Conservation (phyloP, 2,113 vertebrate species). For the Mohoua ochrocephala region DNA sequence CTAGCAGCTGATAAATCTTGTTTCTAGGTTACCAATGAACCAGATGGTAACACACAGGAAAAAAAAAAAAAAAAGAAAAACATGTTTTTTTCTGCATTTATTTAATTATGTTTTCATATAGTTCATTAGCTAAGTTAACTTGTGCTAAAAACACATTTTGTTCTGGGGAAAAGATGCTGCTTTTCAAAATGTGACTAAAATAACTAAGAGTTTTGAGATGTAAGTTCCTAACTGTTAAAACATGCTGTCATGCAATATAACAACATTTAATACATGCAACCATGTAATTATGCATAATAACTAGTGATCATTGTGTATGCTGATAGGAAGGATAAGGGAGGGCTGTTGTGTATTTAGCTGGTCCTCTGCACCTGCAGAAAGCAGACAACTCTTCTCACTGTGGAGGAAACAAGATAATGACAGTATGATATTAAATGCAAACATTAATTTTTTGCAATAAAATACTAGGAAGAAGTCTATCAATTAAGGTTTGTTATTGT, state of each 20-base stretch:
- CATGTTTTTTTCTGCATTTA: background rate
- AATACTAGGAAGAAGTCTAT: conserved; percentile 62
- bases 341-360: conserved; percentile 57
- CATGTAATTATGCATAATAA: conserved; percentile 72
- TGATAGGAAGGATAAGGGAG: background rate
- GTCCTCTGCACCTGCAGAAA: conserved; percentile 72
- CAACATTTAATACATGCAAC: conserved; percentile 63
- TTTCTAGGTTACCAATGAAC: conserved; percentile 62
- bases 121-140: conserved; percentile 12
- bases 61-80: background rate
- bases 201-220: conserved; percentile 27
- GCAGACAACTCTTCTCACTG: conserved; percentile 61
- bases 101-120: conserved; percentile 45
- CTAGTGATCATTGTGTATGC: conserved; percentile 44
- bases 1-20: conserved; percentile 22
- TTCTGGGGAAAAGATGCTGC: background rate
- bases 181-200: conserved; percentile 48
- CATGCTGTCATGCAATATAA: conserved; percentile 51
- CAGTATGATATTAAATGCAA: conserved; percentile 66
- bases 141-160: background rate
- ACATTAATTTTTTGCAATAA: conserved; percentile 70
- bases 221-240: conserved; percentile 67
- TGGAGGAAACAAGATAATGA: conserved; percentile 74
- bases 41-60: conserved; percentile 1
- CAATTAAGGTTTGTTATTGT: conserved; percentile 65